Percentiles rank a stretch among this genome's conserved stretches.
These are phyloP conservation scores for Sussaba pulchella DNA, from an alignment of 2,888 invertebrate genomes.

Conservation along the genomic window DNA sequence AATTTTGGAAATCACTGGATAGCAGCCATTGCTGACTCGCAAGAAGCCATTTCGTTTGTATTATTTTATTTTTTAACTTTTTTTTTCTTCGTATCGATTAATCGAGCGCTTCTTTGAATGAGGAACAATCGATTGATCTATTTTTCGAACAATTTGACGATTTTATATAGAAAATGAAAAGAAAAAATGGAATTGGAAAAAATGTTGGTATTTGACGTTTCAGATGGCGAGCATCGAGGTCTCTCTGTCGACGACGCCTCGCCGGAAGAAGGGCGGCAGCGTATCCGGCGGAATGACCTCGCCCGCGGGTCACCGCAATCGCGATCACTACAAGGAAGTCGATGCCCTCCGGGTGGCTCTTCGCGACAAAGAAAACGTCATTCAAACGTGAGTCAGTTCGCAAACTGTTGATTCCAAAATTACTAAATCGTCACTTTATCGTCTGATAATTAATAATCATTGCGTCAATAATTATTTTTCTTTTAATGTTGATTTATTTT, in stretches of 20 bases:
- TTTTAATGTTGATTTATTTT: too few relatives aligned
- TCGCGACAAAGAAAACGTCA: slow-evolving; percentile 93
- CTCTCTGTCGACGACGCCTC: slow-evolving; percentile 89
- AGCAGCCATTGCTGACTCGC: too few relatives aligned
- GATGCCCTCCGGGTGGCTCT: slow-evolving; percentile 90
- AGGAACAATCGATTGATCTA: too few relatives aligned
- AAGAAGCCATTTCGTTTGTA: too few relatives aligned
- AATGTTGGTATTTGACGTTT: slow-evolving; percentile 61
- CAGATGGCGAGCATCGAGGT: slow-evolving; percentile 95
- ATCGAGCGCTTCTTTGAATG: too few relatives aligned
- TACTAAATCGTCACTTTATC: not conserved
- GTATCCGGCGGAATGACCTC: slow-evolving; percentile 80
- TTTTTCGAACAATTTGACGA: too few relatives aligned
- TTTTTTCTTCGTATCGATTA: too few relatives aligned
- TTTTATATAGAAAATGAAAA: not conserved
- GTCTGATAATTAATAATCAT: not conserved
- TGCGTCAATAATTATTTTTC: too few relatives aligned
- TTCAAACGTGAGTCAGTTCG: slow-evolving; percentile 88
- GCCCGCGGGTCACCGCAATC: slow-evolving; percentile 79
- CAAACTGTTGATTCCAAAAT: not conserved
- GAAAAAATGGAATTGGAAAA: not conserved
- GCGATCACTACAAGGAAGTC: slow-evolving; percentile 86
- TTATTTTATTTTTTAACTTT: too few relatives aligned
- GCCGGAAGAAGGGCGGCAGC: slow-evolving; percentile 86
- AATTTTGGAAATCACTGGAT: too few relatives aligned